Conservation (phyloP, 2,888 invertebrate species). For the Drosophila paramelanica region DNA sequence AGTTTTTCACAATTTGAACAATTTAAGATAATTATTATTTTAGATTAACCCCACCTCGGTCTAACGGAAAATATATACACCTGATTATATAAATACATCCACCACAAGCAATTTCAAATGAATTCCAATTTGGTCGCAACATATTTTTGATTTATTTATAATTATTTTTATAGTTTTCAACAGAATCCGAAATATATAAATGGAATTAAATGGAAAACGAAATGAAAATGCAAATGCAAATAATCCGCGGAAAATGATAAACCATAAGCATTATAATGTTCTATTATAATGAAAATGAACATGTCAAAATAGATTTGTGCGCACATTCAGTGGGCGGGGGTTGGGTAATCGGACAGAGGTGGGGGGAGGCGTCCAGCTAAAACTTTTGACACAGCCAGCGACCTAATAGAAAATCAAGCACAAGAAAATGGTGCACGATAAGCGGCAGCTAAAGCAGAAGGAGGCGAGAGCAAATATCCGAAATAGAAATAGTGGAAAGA, state of each 20-base stretch:
- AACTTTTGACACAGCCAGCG: slow-evolving; percentile 25
- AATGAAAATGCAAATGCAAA: slow-evolving; percentile 36
- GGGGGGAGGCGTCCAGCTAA: background rate
- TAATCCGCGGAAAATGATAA: slow-evolving; percentile 25
- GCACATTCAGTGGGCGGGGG: background rate
- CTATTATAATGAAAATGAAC: slow-evolving; percentile 24
- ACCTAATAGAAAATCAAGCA: slow-evolving; percentile 76
- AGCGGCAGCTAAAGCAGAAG: slow-evolving; percentile 29
- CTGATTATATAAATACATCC: too few species aligned
- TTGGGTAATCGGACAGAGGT: background rate
- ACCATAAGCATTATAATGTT: slow-evolving; percentile 45
- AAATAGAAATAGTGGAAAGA: background rate
- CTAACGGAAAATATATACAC: too few species aligned
- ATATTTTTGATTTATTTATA: background rate
- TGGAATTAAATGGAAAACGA: slow-evolving; percentile 2
- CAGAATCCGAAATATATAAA: background rate
- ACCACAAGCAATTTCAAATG: background rate
- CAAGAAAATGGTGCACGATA: slow-evolving; percentile 74
- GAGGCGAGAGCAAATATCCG: background rate
- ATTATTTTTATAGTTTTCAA: background rate
- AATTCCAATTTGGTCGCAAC: background rate
- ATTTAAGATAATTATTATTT: too few species aligned
- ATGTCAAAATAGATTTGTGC: slow-evolving; percentile 39
- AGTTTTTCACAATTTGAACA: too few species aligned
- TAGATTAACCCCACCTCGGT: too few species aligned